These are phyloP conservation scores for Entomobrya proxima DNA, from an alignment of 2,888 invertebrate genomes.

Conservation along the genomic window DNA sequence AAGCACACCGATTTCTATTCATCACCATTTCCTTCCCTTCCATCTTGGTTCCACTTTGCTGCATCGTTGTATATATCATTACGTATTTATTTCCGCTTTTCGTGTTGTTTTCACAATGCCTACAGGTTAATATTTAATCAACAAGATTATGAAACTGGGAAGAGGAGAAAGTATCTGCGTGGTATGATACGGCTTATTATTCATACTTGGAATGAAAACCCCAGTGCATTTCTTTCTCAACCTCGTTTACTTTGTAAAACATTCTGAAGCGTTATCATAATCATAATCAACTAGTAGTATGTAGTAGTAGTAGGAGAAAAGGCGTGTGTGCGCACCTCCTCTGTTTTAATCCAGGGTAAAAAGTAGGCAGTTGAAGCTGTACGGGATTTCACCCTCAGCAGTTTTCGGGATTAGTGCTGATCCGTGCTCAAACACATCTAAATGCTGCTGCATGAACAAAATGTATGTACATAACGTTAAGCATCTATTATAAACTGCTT, in stretches of 20 bases:
- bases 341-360: not conserved
- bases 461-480: not conserved
- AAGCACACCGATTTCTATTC: not conserved
- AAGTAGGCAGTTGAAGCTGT: not conserved
- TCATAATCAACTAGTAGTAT: slow-evolving; percentile 27
- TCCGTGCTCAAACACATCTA: slow-evolving; percentile 11
- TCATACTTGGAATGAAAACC: not conserved
- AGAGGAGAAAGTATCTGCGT: not conserved
- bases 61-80: not conserved
- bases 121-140: not conserved
- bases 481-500: no score
- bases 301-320: not conserved
- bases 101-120: not conserved
- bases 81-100: not conserved
- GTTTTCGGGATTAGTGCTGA: slow-evolving; percentile 17
- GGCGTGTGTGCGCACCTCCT: not conserved
- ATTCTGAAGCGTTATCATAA: not conserved
- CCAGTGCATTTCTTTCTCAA: not conserved
- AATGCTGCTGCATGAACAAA: no score
- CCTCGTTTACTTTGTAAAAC: no score
- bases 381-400: slow-evolving; percentile 22
- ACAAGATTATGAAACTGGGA: not conserved
- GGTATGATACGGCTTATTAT: not conserved
- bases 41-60: not conserved
- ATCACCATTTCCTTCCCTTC: not conserved